Percentiles rank a stretch among this genome's conserved stretches.
These are phyloP conservation scores for Scyliorhinus canicula DNA, from an alignment of 2,797 vertebrate genomes.

Conservation along the genomic window DNA sequence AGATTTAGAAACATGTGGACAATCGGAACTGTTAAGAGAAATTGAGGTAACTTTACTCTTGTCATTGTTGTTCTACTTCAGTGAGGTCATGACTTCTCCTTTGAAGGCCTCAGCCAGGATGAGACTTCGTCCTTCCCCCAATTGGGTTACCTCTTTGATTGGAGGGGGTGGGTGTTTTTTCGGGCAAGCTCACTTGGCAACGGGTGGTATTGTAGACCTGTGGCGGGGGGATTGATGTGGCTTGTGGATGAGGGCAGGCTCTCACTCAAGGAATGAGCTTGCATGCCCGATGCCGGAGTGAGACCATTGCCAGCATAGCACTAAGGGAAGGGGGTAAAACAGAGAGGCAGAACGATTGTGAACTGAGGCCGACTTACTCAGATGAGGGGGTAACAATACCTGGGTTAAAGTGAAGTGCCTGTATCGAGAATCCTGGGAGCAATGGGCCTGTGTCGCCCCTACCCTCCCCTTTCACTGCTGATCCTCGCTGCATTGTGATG, in stretches of 20 bases:
- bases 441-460: too few species aligned
- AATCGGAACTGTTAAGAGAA: constrained; percentile 90
- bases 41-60: constrained; percentile 74
- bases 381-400: neutral
- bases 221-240: neutral
- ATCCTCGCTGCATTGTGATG: neutral
- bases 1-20: constrained; percentile 94
- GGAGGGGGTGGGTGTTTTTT: neutral
- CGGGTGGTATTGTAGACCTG: constrained; percentile 12
- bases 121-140: neutral
- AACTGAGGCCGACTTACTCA: neutral
- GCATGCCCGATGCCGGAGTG: neutral
- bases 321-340: neutral
- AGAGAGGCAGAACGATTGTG: neutral
- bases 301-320: neutral
- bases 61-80: neutral
- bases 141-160: neutral
- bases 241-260: neutral
- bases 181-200: constrained; percentile 40
- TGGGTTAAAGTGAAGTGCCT: neutral
- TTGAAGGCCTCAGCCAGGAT: neutral
- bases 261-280: neutral
- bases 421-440: neutral
- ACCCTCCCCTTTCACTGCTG: neutral
- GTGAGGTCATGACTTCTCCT: neutral